These are phyloP conservation scores for Littorina saxatilis DNA, from an alignment of 1,140 invertebrate genomes.

Conservation along the genomic window DNA sequence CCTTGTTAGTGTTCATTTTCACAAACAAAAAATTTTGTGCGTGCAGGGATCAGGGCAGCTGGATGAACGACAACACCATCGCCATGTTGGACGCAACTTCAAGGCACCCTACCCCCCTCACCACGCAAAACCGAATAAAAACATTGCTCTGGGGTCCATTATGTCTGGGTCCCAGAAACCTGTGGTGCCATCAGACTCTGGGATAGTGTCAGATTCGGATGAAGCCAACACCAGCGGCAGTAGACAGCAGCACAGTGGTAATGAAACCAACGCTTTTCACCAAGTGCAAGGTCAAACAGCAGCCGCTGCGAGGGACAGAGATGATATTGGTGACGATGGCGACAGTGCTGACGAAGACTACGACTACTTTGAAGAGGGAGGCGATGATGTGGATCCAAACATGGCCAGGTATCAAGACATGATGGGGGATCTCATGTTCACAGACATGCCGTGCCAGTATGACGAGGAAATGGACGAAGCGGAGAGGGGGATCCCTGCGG, in stretches of 20 bases:
- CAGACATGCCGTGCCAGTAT: not conserved
- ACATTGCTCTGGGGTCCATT: no score
- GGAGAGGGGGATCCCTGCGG: not conserved
- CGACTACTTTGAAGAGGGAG: constrained; percentile 3
- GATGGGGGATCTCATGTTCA: not conserved
- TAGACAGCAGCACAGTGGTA: not conserved
- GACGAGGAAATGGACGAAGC: constrained; percentile 3
- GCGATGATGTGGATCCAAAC: not conserved
- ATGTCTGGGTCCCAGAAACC: not conserved
- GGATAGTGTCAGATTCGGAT: not conserved
- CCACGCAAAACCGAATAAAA: no score
- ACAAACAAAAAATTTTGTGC: no score
- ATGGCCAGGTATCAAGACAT: not conserved
- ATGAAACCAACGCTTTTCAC: not conserved
- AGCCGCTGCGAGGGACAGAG: not conserved
- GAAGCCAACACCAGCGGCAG: no score
- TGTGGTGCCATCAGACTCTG: not conserved
- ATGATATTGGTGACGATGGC: not conserved
- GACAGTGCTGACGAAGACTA: not conserved
- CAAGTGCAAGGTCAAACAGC: not conserved
- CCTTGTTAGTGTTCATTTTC: no score
- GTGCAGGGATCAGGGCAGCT: no score
- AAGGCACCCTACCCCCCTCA: no score
- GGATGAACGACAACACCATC: no score
- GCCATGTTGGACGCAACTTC: no score